phyloP scores from a whole-genome alignment of 1,140 invertebrate genomes.

The Medauroidea extradentata region DNA sequence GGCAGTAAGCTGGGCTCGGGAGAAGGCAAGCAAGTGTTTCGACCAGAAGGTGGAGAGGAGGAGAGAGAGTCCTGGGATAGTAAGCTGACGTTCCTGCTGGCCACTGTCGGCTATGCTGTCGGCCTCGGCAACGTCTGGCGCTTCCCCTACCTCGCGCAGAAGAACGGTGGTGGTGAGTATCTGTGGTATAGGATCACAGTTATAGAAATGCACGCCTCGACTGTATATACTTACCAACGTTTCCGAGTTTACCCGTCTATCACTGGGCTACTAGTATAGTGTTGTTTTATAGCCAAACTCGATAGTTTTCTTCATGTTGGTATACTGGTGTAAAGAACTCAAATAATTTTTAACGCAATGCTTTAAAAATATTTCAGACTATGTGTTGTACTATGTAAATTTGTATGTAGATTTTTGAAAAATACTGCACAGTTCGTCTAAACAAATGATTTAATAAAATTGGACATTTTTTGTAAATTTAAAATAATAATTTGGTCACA shows the following conservation, averaged over 20 bases:
- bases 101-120: slow-evolving; percentile 89
- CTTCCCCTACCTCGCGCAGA: slow-evolving; percentile 87
- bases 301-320: too few species aligned
- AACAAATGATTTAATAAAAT: too few species aligned
- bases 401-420: too few species aligned
- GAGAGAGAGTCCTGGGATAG: slow-evolving; percentile 90
- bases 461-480: too few species aligned
- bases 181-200: background rate
- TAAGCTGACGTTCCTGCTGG: slow-evolving; percentile 85
- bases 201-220: background rate
- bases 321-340: too few species aligned
- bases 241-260: background rate
- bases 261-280: background rate
- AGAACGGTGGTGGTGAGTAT: slow-evolving; percentile 75
- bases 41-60: slow-evolving; percentile 68
- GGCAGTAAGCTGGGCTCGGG: slow-evolving; percentile 51
- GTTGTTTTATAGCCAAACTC: too few species aligned
- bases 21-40: slow-evolving; percentile 59
- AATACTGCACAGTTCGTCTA: too few species aligned
- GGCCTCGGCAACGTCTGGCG: slow-evolving; percentile 94
- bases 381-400: too few species aligned
- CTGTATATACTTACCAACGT: background rate
- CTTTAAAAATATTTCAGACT: too few species aligned
- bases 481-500: too few species aligned
- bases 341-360: too few species aligned